phyloP scores from a whole-genome alignment of 2,797 vertebrate genomes.

The Oryzias sinensis region DNA sequence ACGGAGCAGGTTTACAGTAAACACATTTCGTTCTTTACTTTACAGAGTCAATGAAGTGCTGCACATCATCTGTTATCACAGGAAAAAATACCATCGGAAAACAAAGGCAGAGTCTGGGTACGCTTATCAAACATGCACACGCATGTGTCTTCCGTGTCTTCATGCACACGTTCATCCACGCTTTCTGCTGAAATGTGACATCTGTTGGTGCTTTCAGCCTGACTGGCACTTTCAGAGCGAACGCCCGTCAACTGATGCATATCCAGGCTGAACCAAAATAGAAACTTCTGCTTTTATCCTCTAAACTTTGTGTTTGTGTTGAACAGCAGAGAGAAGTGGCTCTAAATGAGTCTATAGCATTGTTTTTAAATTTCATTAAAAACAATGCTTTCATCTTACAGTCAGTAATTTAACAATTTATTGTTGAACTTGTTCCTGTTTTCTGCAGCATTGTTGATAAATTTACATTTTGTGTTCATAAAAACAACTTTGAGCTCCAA shows the following conservation, averaged over 20 bases:
- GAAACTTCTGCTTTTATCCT: conserved; percentile 50
- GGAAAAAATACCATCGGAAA: not conserved
- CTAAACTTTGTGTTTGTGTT: not conserved
- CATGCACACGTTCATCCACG: conserved; percentile 8
- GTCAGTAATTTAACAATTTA: no score
- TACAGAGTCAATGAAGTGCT: not conserved
- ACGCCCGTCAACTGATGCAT: conserved; percentile 31
- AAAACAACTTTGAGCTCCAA: no score
- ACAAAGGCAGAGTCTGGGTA: conserved; percentile 19
- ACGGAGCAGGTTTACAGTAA: no score
- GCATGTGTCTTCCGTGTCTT: not conserved
- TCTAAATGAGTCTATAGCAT: no score
- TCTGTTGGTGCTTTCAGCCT: conserved; percentile 53
- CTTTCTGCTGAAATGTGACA: conserved; percentile 29
- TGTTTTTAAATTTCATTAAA: no score
- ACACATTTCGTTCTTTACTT: no score
- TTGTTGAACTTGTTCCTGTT: no score
- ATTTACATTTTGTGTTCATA: no score
- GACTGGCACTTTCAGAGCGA: conserved; percentile 32
- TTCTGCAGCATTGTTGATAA: no score
- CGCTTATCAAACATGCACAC: conserved; percentile 7
- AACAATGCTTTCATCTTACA: no score
- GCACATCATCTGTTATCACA: not conserved
- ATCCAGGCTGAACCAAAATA: conserved; percentile 20
- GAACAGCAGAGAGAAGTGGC: no score